A percentile compares a stretch with the other conserved stretches of the same genome.
Evolutionary conservation across 2,113 vertebrate species (phyloP).

Genomic region (Syrmaticus mikado): DNA sequence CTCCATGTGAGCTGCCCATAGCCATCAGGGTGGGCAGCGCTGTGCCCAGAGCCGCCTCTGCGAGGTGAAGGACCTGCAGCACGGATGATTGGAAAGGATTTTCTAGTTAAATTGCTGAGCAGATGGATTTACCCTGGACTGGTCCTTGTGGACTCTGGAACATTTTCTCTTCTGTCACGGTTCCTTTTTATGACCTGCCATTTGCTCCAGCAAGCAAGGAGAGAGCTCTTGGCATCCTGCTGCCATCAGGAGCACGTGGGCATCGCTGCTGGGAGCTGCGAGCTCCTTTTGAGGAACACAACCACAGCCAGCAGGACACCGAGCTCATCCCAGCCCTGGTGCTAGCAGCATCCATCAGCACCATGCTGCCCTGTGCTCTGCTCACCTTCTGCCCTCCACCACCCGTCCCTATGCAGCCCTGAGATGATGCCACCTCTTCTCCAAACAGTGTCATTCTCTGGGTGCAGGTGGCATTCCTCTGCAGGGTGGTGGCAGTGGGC

Average conservation of each 20-base stretch:
- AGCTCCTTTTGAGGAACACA: not conserved
- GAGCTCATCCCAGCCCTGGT: too few relatives aligned
- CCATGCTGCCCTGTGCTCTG: too few relatives aligned
- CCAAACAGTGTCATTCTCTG: too few relatives aligned
- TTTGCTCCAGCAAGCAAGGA: slow-evolving; percentile 56
- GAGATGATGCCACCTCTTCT: too few relatives aligned
- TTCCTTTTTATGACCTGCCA: slow-evolving; percentile 60
- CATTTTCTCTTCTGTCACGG: slow-evolving; percentile 67
- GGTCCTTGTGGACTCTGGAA: slow-evolving; percentile 62
- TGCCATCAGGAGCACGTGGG: not conserved
- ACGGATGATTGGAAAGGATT: slow-evolving; percentile 26
- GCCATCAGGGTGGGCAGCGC: not conserved
- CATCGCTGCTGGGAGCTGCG: not conserved
- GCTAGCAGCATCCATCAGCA: too few relatives aligned
- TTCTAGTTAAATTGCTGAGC: slow-evolving; percentile 65
- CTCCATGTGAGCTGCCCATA: accelerated
- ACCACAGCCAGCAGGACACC: not conserved
- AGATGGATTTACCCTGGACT: slow-evolving; percentile 63
- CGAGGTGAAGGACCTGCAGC: not conserved
- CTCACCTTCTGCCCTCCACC: too few relatives aligned
- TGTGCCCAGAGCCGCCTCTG: not conserved
- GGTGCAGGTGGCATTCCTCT: too few relatives aligned
- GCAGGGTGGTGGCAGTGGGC: too few relatives aligned
- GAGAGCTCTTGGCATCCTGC: slow-evolving; percentile 30
- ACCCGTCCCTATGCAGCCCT: too few relatives aligned